phyloP scores from a whole-genome alignment of 2,888 invertebrate species.

The Euplagia quadripunctaria region DNA sequence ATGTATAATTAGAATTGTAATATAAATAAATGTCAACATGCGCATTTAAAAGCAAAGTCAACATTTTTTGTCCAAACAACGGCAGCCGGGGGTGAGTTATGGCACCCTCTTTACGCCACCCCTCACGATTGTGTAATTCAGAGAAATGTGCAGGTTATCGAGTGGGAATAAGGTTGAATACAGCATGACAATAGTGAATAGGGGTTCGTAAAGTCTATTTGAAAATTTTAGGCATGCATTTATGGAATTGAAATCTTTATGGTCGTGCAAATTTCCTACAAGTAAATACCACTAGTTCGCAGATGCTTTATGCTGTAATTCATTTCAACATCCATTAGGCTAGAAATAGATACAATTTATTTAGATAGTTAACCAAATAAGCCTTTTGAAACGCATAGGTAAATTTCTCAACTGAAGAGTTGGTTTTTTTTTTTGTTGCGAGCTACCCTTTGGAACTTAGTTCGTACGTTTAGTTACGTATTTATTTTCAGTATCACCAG shows the following conservation, averaged over 20 bases:
- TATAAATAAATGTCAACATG: slow-evolving; percentile 74
- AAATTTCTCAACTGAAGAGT: no score
- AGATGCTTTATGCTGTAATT: slow-evolving; percentile 10
- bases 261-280: slow-evolving; percentile 48
- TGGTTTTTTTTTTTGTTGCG: no score
- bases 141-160: slow-evolving; percentile 33
- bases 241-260: slow-evolving; percentile 69
- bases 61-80: slow-evolving; percentile 74
- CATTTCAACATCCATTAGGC: background rate
- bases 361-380: background rate
- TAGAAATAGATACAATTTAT: background rate
- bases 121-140: slow-evolving; percentile 26
- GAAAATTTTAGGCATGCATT: slow-evolving; percentile 69
- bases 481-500: no score
- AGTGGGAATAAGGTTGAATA: slow-evolving; percentile 22
- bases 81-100: slow-evolving; percentile 56
- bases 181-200: slow-evolving; percentile 18
- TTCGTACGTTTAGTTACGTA: no score
- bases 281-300: slow-evolving; percentile 6
- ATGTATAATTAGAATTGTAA: slow-evolving; percentile 64
- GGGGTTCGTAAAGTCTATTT: slow-evolving; percentile 55
- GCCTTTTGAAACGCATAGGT: background rate
- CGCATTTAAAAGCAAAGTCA: slow-evolving; percentile 71
- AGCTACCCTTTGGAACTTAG: no score
- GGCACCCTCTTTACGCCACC: slow-evolving; percentile 53